Percentiles rank a stretch among this genome's conserved stretches.
Conservation (phyloP, 2,888 invertebrate species). For the Teinopalpus imperialis region DNA sequence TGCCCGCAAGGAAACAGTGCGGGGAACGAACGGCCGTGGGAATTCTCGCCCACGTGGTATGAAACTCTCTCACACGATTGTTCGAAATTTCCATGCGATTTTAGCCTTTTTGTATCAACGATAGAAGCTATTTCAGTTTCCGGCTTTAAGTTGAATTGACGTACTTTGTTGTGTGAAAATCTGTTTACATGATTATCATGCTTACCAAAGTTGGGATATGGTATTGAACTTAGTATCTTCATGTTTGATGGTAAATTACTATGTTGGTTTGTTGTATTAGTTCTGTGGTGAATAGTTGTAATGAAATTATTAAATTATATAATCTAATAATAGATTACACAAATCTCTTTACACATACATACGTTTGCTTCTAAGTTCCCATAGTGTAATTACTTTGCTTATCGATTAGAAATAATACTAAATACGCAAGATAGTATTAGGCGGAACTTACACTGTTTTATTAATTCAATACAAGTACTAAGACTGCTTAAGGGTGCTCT, state of each 20-base stretch:
- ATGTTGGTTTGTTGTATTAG: slow-evolving; percentile 3
- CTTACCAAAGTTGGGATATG: background rate
- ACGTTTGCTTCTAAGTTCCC: no score
- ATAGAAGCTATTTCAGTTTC: background rate
- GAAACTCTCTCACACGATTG: slow-evolving; percentile 10
- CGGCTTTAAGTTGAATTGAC: background rate
- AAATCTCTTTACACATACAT: no score
- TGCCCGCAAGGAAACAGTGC: slow-evolving; percentile 5
- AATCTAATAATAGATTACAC: no score
- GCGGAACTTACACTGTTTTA: no score
- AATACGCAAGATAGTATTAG: no score
- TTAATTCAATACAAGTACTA: no score
- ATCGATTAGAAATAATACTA: no score
- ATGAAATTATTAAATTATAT: background rate
- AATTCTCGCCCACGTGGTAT: slow-evolving; percentile 23
- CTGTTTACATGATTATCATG: background rate
- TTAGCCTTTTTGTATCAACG: background rate
- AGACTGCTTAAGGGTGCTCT: no score
- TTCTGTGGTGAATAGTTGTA: background rate
- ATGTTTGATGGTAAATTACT: background rate
- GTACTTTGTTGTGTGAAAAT: background rate
- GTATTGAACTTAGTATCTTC: background rate
- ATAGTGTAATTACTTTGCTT: no score
- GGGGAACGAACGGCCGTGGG: slow-evolving; percentile 15
- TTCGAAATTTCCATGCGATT: slow-evolving; percentile 3